Base-by-base conservation (phyloP, 2,888 invertebrate species). In the Lithophane leautieri region DNA sequence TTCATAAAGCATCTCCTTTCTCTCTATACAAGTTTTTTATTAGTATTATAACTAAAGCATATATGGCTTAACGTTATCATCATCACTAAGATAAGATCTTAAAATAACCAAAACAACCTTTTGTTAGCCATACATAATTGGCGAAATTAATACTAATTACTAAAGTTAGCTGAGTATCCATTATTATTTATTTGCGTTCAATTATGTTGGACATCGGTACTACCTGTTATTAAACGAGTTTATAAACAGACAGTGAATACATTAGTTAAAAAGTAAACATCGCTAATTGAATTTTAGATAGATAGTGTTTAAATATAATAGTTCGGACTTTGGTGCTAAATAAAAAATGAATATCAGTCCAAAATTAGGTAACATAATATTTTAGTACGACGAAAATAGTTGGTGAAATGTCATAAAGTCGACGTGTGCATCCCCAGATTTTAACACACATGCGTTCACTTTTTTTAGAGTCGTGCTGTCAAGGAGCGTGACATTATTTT, bases 251-350 rank as follows among this genome's bases (percentile, higher is more conserved):
- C 73, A 73, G 62, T 74, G n/a, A 73, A 73, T 40, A 69, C 47
- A 70, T 79, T 78, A 54, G 73, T 78, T 81, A 54, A 74, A 78
- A 71, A 65, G 70, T 84, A 71, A 77, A 82, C 85, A 80, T 85
- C 69, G 86, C 88, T 89, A 89, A 88, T 86, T 89, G 73, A 87
- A 83, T 85, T 86, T 91, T 90, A 90, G 89, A 89, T 93, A 94
- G 91, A 90, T 94, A 94, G 92, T 91, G 91, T 91, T 89, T 90
- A 91, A 91, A 89, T 88, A 83, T 91, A 93, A 94, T 94, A 93
- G 92, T 92, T 93, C 93, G 92, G 93, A 95, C 93, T 93, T 95
- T 95, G 96, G 96, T 96, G 95, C 95, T 96, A 95, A 93, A 91
- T 91, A 90, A 90, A 91, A 90, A 89, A 87, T 86, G 82, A 92